These are phyloP conservation scores for Paralichthys olivaceus DNA, from an alignment of 2,113 vertebrate genomes.

Conservation along the genomic window DNA sequence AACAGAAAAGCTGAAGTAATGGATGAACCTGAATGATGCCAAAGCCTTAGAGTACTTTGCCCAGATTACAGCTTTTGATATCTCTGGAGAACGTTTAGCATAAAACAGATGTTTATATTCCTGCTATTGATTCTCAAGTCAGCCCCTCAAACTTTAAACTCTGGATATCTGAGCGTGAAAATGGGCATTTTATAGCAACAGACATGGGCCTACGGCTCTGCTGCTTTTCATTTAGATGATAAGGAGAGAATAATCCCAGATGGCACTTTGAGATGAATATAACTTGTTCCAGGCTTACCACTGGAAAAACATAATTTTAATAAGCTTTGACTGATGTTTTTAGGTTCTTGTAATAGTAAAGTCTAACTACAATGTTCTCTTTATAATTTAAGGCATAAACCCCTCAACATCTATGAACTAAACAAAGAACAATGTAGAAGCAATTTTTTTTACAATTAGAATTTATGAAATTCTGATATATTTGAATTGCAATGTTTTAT, in stretches of 20 bases:
- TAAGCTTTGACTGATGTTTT: conserved; percentile 12
- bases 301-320: neutral
- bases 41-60: neutral
- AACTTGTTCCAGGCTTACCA: conserved; percentile 1
- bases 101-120: conserved; percentile 30
- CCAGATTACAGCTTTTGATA: neutral
- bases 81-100: neutral
- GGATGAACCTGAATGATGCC: neutral
- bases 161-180: conserved; percentile 43
- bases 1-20: neutral
- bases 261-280: conserved; percentile 9
- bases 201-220: neutral
- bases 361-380: neutral
- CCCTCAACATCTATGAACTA: too few species aligned
- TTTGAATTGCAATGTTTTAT: too few species aligned
- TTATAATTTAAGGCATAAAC: neutral
- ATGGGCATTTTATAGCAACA: conserved; percentile 19
- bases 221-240: conserved; percentile 19
- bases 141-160: neutral
- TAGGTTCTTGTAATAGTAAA: conserved; percentile 3
- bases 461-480: too few species aligned
- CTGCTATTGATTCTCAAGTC: conserved; percentile 1
- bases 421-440: too few species aligned
- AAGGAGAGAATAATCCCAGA: neutral
- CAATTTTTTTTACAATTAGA: too few species aligned